These are phyloP conservation scores for Lampris incognitus DNA, from an alignment of 2,113 vertebrate species.

Conservation along the genomic window DNA sequence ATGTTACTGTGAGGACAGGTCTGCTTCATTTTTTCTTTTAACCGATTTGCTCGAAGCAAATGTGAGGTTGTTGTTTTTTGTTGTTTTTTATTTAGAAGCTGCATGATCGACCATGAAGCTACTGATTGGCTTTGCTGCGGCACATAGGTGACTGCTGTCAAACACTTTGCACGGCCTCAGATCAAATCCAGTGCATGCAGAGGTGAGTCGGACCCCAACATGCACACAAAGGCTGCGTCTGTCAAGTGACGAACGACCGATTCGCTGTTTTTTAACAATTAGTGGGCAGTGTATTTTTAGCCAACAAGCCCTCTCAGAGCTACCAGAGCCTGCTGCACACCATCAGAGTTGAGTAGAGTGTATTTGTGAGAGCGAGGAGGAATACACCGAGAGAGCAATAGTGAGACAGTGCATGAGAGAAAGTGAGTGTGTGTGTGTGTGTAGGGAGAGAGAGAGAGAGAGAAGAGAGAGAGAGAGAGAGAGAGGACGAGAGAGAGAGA, in stretches of 20 bases:
- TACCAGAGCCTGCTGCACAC: slow-evolving; percentile 1
- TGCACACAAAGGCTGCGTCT: background rate
- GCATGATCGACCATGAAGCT: too few relatives aligned
- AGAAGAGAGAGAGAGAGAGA: background rate
- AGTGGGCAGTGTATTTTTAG: background rate
- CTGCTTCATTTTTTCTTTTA: too few relatives aligned
- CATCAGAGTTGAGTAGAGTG: background rate
- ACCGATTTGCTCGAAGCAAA: too few relatives aligned
- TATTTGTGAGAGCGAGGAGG: background rate
- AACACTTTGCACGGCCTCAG: background rate
- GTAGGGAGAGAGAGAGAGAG: too few relatives aligned
- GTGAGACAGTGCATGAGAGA: background rate
- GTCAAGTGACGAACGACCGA: slow-evolving; percentile 5
- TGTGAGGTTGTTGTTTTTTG: too few relatives aligned
- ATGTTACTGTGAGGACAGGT: too few relatives aligned
- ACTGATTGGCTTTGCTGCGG: too few relatives aligned
- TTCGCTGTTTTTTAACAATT: slow-evolving; percentile 4
- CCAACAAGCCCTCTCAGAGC: background rate
- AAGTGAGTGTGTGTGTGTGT: background rate
- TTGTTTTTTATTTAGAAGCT: too few relatives aligned
- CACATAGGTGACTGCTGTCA: too few relatives aligned
- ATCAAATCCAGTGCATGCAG: background rate
- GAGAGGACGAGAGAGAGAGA: background rate
- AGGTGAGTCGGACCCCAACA: too few relatives aligned
- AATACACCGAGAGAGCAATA: background rate